Evolutionary conservation across 2,888 invertebrate genomes (phyloP).

Genomic region (Venustoraphidia nigricollis): DNA sequence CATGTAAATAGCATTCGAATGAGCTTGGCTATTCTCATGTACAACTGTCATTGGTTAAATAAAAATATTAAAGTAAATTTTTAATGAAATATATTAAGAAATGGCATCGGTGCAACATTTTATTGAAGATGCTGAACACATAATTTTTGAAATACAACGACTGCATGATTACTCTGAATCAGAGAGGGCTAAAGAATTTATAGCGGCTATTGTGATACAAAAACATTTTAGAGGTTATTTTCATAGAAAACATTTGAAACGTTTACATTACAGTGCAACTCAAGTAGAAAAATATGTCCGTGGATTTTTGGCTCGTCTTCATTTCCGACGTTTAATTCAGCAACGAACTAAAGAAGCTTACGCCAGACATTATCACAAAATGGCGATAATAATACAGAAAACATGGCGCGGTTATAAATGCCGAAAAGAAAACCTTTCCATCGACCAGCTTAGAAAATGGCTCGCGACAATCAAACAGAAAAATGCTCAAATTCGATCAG

Average conservation of each 20-base stretch:
- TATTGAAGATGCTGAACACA: slow-evolving; percentile 2
- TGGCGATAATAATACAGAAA: slow-evolving; percentile 1
- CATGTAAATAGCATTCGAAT: too few species aligned
- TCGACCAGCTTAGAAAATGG: background rate
- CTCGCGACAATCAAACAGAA: background rate
- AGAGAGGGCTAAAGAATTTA: background rate
- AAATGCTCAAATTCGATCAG: too few species aligned
- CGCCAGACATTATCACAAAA: background rate
- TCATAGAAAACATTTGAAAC: slow-evolving; percentile 1
- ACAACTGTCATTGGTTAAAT: too few species aligned
- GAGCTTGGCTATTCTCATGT: too few species aligned
- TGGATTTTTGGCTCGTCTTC: slow-evolving; percentile 1
- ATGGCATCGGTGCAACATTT: slow-evolving; percentile 5
- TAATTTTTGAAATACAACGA: background rate
- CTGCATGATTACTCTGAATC: background rate
- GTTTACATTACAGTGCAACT: background rate
- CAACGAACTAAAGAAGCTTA: background rate
- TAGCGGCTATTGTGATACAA: slow-evolving; percentile 1
- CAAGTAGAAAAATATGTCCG: background rate
- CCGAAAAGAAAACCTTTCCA: background rate
- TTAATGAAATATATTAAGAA: background rate
- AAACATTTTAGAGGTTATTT: background rate
- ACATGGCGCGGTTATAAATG: slow-evolving; percentile 3
- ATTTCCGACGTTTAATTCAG: background rate
- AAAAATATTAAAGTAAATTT: too few species aligned